Evolutionary conservation across 2,797 vertebrate species (phyloP).

Genomic region (Antrozous pallidus): DNA sequence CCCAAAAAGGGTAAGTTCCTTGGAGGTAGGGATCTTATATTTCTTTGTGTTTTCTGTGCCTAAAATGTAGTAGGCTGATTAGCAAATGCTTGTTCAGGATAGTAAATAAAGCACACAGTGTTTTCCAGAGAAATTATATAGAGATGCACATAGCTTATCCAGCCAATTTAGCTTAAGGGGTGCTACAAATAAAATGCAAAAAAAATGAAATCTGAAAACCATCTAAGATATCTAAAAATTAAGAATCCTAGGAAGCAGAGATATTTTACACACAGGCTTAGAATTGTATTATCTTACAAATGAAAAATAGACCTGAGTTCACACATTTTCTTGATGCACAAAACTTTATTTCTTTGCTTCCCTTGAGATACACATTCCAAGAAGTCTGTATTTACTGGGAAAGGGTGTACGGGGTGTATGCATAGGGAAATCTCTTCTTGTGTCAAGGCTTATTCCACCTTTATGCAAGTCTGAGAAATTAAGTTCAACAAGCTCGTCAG

Average conservation of each 20-base stretch:
- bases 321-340: conserved; percentile 12
- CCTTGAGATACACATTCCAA: conserved; percentile 48
- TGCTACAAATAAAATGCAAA: conserved; percentile 23
- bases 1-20: neutral
- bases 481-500: conserved; percentile 25
- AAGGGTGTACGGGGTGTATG: neutral
- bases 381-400: conserved; percentile 50
- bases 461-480: conserved; percentile 30
- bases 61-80: neutral
- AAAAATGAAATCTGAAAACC: neutral
- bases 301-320: conserved; percentile 14
- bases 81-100: neutral
- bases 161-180: neutral
- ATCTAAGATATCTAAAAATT: conserved; percentile 10
- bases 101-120: conserved; percentile 4
- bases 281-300: conserved; percentile 42
- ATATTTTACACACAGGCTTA: conserved; percentile 10
- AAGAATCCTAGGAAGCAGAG: conserved; percentile 26
- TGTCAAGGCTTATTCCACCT: conserved; percentile 29
- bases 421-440: neutral
- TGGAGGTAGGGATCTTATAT: neutral
- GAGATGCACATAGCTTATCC: neutral
- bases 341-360: conserved; percentile 28
- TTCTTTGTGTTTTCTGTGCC: conserved; percentile 14
- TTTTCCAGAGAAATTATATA: conserved; percentile 23